Evolutionary conservation across 2,797 vertebrate genomes (phyloP), one percentile per base, ranked within the genome.

Genomic region (Gymnoscopelus braueri): DNA sequence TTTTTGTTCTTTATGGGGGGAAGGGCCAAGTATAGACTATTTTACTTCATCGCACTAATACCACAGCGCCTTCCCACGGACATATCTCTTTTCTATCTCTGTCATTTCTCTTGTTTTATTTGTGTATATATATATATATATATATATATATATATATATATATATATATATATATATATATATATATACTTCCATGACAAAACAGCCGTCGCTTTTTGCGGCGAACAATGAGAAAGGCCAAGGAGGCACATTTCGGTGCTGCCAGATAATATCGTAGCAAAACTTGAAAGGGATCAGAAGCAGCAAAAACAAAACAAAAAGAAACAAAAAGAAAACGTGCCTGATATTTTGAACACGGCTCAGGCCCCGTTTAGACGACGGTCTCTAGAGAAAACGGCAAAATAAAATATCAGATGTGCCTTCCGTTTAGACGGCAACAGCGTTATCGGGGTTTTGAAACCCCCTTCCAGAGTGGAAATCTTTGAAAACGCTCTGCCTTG

Each of bases 41-140:
- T 91, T 91, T 65, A 78, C 85, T 90, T 85, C 87, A 89, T 91
- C 73, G 77, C 84, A 84, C 82, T 84, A 78, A 63, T 88, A 92
- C 92, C 93, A 92, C 92, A 80, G 90, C 92, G 92, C 93, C 92
- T 94, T 92, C 91, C 76, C 87, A 91, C 86, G 74, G 86, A 91
- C 92, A 92, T 87, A 91, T 93, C 89, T 88, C 84, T 86, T 92
- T 93, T 91, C 81, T 89, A 89, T 89, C 59, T 87, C 82, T 83
- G 72, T 86, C 82, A 70, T 86, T 88, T 90, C 80, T 91, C 85
- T 90, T 88, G 81, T 29, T 3, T 3, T 29, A 29, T 29, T 3
- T 29, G 26, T 29, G 3, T 29, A 29, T 29, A 4, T 29, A 29
- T 29, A 29, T 29, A 4, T 29, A 29, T 29, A 29, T 29, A 4